Evolutionary conservation across 2,888 invertebrate genomes (phyloP).

Genomic region (Netelia virgata): DNA sequence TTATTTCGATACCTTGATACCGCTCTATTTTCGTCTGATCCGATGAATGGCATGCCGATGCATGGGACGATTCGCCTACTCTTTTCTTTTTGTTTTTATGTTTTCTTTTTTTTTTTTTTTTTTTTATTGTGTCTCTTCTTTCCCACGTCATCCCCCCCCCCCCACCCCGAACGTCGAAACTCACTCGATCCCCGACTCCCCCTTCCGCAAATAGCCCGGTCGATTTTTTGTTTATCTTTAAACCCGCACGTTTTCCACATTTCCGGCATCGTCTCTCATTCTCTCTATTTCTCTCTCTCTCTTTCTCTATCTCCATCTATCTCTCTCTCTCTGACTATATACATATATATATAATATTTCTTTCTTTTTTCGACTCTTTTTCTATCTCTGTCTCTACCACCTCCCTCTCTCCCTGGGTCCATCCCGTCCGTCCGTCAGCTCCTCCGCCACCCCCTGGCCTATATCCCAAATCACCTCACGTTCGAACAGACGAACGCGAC

Average conservation of each 20-base stretch:
- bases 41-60: constrained; percentile 84
- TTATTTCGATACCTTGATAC: constrained; percentile 23
- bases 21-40: constrained; percentile 64
- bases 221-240: constrained; percentile 50
- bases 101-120: constrained; percentile 10
- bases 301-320: not conserved
- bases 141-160: not conserved
- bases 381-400: not conserved
- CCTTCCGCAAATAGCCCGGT: constrained; percentile 23
- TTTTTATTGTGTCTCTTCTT: constrained; percentile 24
- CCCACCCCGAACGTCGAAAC: not conserved
- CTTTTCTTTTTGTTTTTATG: constrained; percentile 1
- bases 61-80: constrained; percentile 77
- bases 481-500: constrained; percentile 20
- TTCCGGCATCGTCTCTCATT: constrained; percentile 23
- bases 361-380: not conserved
- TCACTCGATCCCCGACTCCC: not conserved
- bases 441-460: not conserved
- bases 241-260: constrained; percentile 38
- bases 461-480: constrained; percentile 51
- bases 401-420: too few relatives aligned
- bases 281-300: not conserved
- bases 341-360: not conserved
- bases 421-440: too few relatives aligned
- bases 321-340: not conserved